phyloP scores from a whole-genome alignment of 2,113 vertebrate genomes.

The Spilogale gracilis region DNA sequence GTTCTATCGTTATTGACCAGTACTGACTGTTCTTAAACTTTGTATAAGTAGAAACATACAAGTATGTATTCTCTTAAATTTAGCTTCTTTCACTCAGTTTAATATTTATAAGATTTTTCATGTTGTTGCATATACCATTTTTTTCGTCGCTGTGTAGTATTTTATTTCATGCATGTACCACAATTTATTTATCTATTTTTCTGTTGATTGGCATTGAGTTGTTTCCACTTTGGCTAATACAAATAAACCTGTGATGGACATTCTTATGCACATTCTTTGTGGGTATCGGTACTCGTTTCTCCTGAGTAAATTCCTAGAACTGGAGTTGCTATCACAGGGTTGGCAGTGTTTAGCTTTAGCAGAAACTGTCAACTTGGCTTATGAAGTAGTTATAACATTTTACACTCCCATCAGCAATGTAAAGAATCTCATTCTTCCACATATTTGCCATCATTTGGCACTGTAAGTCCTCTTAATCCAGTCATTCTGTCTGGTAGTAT shows the following conservation, averaged over 20 bases:
- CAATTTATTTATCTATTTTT: neutral
- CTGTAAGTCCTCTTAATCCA: neutral
- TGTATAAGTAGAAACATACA: neutral
- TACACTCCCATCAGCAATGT: neutral
- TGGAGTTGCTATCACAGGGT: neutral
- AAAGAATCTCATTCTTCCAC: neutral
- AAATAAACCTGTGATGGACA: neutral
- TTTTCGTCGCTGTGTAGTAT: neutral
- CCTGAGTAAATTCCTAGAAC: neutral
- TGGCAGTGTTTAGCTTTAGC: neutral
- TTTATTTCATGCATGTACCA: neutral
- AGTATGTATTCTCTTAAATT: neutral
- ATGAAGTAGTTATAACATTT: neutral
- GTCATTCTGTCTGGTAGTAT: neutral
- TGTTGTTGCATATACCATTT: neutral
- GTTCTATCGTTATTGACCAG: neutral
- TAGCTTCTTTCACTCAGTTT: neutral
- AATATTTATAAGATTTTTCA: neutral
- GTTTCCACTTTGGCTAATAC: neutral
- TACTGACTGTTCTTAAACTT: conserved; percentile 25
- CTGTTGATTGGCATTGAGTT: neutral
- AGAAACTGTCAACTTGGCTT: neutral
- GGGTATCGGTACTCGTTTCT: neutral
- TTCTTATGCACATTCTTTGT: neutral
- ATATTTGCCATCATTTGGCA: neutral